Base-by-base conservation (phyloP, 2,888 invertebrate genomes). In the Liodrosophila aerea region DNA sequence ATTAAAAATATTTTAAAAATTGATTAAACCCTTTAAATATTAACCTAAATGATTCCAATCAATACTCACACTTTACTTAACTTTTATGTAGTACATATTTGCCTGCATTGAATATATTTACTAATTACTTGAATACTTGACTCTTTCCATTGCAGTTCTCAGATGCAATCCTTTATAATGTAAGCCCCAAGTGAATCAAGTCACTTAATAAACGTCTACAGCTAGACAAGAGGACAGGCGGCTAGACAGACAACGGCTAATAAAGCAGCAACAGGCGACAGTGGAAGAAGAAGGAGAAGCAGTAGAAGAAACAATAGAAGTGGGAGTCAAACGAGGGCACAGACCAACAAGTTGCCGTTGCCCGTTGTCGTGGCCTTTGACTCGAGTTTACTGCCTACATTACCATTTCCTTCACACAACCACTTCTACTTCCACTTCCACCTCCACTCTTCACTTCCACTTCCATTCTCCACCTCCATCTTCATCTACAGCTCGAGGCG, bases 131-230 rank as follows among this genome's bases (percentile, higher is more conserved):
- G 8, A 9, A 11, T 18, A n/a, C 39, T 40, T 31, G 4, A 2
- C 5, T 18, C 11, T 9, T 34, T 11, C 31, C 13, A n/a, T 27
- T 47, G n/a, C 43, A 16, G 2, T 51, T 68, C n/a, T 13, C 45
- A 61, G 73, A 43, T 7, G 4, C 59, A 39, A 39, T 18, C 54
- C 46, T 58, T 62, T 63, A 84, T 74, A 70, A 77, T 77, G 85
- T 84, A 77, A 81, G 78, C 29, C 56, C 41, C 51, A 41, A 53
- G 41, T 37, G 13, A 40, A 30, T 16, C 15, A 49, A 37, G 54
- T 27, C 61, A 52, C 29, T 30, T 36, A 49, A 57, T 51, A 29
- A 39, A 45, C 68, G 33, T 46, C 13, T 46, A 46, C 5, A 54
- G 46, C 50, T 46, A 37, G 46, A 22, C 68, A 54, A 68, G 36